Evolutionary conservation across 2,888 invertebrate genomes (phyloP).

Genomic region (Cephus runcator): DNA sequence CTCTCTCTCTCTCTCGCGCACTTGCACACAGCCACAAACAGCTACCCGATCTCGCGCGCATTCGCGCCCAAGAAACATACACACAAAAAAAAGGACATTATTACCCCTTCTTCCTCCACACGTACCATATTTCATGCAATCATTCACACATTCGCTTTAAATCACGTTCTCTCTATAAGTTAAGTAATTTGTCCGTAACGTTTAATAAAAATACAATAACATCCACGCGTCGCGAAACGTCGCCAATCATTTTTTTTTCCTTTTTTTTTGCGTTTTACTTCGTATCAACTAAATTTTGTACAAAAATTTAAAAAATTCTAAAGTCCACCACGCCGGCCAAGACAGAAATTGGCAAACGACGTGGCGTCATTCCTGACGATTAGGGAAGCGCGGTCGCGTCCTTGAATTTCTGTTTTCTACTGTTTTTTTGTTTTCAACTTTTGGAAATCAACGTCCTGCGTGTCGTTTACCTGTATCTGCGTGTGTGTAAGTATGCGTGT

Average conservation of each 20-base stretch:
- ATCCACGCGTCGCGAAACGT: conserved; percentile 1
- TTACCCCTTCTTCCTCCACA: neutral
- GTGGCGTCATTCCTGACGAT: neutral
- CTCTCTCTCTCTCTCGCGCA: neutral
- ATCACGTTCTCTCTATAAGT: conserved; percentile 25
- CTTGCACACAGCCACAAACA: neutral
- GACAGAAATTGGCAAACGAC: neutral
- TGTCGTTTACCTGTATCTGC: neutral
- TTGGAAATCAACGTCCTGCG: neutral
- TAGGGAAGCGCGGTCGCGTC: neutral
- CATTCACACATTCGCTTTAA: neutral
- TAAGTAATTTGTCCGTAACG: conserved; percentile 56
- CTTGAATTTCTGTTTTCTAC: neutral
- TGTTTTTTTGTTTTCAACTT: neutral
- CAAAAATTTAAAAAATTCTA: conserved; percentile 38
- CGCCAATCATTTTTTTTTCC: neutral
- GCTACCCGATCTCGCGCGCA: neutral
- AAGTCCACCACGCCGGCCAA: neutral
- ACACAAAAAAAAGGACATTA: neutral
- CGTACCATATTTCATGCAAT: conserved; percentile 3
- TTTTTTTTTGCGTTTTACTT: neutral
- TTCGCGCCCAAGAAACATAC: neutral
- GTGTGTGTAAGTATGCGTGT: neutral
- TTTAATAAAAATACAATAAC: conserved; percentile 15
- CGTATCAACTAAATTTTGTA: conserved; percentile 50